Base-by-base conservation (phyloP, 2,888 invertebrate species). In the Pachycephus smyrnensis region DNA sequence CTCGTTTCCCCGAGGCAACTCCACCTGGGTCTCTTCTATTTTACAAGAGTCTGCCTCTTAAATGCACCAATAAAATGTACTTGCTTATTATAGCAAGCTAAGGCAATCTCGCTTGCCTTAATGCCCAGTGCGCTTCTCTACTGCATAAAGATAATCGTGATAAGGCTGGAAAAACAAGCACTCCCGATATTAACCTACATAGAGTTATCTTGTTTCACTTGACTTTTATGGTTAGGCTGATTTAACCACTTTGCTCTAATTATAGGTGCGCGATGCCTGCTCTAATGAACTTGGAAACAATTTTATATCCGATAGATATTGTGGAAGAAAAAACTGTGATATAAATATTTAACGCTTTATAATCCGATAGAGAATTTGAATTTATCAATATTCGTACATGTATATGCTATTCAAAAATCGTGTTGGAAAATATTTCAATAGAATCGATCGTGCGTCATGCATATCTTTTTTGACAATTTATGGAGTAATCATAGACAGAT, bases 21-120 rank as follows among this genome's bases (percentile, higher is more conserved):
- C 82, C 87, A 88, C 88, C 88, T 87, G 87, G 82, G 85, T 74
- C 85, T 55, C 55, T 83, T 73, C 76, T 73, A 78, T 80, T 84
- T 86, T 83, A 82, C 82, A 80, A 82, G 82, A 75, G 79, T 79
- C 71, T 74, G 75, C 80, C 79, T 81, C 81, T 82, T 82, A 81
- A 83, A 82, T 76, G 80, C 74, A 33, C 55, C 77, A 80, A 81
- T 84, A 84, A 86, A 84, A 68, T 83, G 81, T 81, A 79, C 81
- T 76, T 75, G 75, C 75, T 84, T 80, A 81, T 81, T 76, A 77
- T 80, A 74, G 69, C 71, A 55, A 75, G 79, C 78, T 75, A 37
- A 75, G 40, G 69, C 74, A 78, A 76, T 76, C 79, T 79, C 80
- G 77, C 77, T 55, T 23, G 9, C 23, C 55, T 55, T 23, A 55